These are phyloP conservation scores for Trissolcus brochymenae DNA, from an alignment of 2,888 invertebrate genomes.

Conservation along the genomic window DNA sequence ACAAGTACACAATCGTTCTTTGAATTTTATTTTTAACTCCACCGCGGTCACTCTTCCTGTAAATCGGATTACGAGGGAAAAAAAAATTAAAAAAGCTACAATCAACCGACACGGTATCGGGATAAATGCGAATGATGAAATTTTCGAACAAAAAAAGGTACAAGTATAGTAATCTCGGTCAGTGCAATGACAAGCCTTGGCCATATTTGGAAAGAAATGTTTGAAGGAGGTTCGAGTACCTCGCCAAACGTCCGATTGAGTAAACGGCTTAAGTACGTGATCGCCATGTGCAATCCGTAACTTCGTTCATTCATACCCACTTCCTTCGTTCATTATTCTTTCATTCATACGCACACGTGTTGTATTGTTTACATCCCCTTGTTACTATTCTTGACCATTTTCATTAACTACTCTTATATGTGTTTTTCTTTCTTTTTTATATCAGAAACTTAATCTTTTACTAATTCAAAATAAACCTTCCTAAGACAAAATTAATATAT, in stretches of 20 bases:
- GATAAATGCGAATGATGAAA: slow-evolving; percentile 36
- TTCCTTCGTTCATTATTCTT: slow-evolving; percentile 44
- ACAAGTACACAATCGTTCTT: slow-evolving; percentile 10
- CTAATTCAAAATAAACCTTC: too few species aligned
- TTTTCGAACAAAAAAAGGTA: not conserved
- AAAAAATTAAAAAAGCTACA: not conserved
- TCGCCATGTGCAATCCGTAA: slow-evolving; percentile 62
- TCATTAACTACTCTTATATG: too few species aligned
- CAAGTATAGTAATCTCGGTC: slow-evolving; percentile 10
- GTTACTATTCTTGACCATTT: slow-evolving; percentile 5
- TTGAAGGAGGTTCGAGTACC: slow-evolving; percentile 55
- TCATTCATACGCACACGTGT: slow-evolving; percentile 59
- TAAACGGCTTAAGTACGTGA: slow-evolving; percentile 66
- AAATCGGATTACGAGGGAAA: not conserved
- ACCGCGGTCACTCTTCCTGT: not conserved
- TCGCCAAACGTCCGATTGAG: slow-evolving; percentile 54
- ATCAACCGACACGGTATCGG: not conserved
- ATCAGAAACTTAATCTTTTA: too few species aligned
- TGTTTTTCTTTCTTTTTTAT: not conserved
- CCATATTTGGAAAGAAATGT: slow-evolving; percentile 66
- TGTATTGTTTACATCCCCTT: slow-evolving; percentile 31
- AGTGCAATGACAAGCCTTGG: slow-evolving; percentile 57
- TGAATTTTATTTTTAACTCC: slow-evolving; percentile 27
- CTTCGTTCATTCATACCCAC: slow-evolving; percentile 40
- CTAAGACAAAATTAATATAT: too few species aligned